Evolutionary conservation across 2,113 vertebrate species (phyloP), one percentile per base, ranked within the genome.

Genomic region (Pseudopodoces humilis): DNA sequence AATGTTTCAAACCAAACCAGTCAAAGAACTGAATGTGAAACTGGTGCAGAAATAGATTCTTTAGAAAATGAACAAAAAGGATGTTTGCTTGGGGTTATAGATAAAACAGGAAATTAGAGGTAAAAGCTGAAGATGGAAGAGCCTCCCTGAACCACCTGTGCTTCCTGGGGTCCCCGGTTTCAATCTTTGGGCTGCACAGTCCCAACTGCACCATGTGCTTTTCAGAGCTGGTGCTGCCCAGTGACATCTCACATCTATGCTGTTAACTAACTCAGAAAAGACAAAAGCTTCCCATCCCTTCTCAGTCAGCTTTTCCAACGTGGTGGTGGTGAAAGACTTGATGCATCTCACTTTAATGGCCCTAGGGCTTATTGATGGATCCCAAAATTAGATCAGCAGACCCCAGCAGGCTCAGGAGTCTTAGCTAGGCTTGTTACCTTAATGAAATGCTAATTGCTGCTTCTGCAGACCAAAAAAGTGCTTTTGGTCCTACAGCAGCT

Each of bases 381-480:
- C 75, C 87, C 84, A 58, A 92, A 95, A 94, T 96, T 63, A 92
- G 87, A 95, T 95, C 70, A 94, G 70, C 79, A 91, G 60, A 86
- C 64, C 68, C 43, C 7, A 49, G 70, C 62, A 90, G 84, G 80
- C 78, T 86, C 91, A 80, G 78, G 30, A 91, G 93, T 33, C 43
- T 52, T 90, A 85, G 78, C 78, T 50, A 46, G 67, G 70, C 90
- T 94, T 79, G 84, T 94, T 95, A 77, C 82, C 74, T 80, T 88
- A 94, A 94, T 65, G 88, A 95, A 92, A 95, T 8, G 5, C 90
- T 97, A 96, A 96, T 95, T 95, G 90, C 93, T 83, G 64, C 85
- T 90, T 88, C 52, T 94, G 68, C 79, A 59, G 83, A 43, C 93
- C 77, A 13, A 84, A 95, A 93, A 90, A 83, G 86, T 27, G 84